Evolutionary conservation across 2,888 invertebrate genomes (phyloP).

Genomic region (Bhutanitis thaidina): DNA sequence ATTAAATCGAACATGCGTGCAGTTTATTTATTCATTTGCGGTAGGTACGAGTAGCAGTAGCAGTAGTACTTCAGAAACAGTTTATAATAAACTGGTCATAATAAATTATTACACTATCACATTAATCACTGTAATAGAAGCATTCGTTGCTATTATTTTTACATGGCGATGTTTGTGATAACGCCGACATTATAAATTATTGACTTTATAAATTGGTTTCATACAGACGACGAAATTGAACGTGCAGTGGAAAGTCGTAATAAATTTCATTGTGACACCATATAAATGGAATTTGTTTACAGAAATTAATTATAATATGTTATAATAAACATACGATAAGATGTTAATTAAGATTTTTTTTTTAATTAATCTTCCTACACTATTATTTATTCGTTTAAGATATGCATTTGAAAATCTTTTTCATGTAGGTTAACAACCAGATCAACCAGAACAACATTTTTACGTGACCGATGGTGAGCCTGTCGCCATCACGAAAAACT

Average conservation of each 20-base stretch:
- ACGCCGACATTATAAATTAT: conserved; percentile 6
- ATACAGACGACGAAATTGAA: background rate
- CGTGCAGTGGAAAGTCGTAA: background rate
- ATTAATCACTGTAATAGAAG: conserved; percentile 10
- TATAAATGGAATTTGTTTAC: too few species aligned
- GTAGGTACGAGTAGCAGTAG: background rate
- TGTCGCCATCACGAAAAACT: too few species aligned
- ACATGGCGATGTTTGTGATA: conserved; percentile 4
- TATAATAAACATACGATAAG: too few species aligned
- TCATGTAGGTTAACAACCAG: too few species aligned
- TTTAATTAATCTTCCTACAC: too few species aligned
- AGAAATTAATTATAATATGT: too few species aligned
- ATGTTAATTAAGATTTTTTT: too few species aligned
- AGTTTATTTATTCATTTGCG: conserved; percentile 17
- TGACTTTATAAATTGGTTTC: conserved; percentile 1
- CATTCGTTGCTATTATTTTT: conserved; percentile 9
- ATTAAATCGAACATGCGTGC: conserved; percentile 15
- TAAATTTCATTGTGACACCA: background rate
- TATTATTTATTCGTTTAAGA: too few species aligned
- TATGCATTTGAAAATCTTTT: too few species aligned
- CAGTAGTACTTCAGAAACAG: conserved; percentile 9
- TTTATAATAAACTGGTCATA: conserved; percentile 4
- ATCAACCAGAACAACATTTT: too few species aligned
- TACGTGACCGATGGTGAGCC: too few species aligned
- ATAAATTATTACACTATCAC: conserved; percentile 10